phyloP scores from a whole-genome alignment of 23 tunicate genomes.

The Styela clava region DNA sequence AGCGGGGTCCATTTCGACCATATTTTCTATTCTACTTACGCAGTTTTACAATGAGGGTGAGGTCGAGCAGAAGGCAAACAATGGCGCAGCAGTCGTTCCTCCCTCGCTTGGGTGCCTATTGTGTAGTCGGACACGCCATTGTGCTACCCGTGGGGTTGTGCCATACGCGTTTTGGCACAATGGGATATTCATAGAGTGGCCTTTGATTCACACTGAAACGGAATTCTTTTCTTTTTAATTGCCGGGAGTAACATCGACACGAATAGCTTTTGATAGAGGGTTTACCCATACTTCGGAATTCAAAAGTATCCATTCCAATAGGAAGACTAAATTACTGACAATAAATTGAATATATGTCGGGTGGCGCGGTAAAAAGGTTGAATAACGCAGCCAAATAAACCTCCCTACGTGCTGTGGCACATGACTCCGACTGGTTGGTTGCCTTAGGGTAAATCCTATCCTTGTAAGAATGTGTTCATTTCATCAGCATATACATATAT shows the following conservation, averaged over 20 bases:
- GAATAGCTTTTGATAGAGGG: too few relatives aligned
- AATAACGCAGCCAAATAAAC: too few relatives aligned
- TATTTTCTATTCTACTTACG: neutral
- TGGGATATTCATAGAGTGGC: neutral
- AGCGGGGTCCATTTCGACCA: too few relatives aligned
- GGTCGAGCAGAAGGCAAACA: neutral
- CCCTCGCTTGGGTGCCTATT: conserved; percentile 29
- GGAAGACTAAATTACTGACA: too few relatives aligned
- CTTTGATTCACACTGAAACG: neutral
- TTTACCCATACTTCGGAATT: too few relatives aligned
- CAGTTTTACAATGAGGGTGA: neutral
- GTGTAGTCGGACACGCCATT: conserved; percentile 6
- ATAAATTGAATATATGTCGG: too few relatives aligned
- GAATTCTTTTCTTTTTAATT: neutral
- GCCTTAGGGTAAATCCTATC: neutral
- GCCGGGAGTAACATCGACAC: too few relatives aligned
- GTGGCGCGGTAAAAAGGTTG: too few relatives aligned
- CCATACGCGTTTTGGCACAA: conserved; percentile 8
- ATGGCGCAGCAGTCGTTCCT: conserved; percentile 9
- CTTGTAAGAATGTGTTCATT: neutral
- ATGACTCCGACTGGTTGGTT: neutral
- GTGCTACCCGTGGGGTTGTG: conserved; percentile 20
- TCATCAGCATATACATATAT: too few relatives aligned
- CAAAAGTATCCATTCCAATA: too few relatives aligned
- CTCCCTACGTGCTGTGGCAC: neutral